phyloP scores from a whole-genome alignment of 2,113 vertebrate genomes.

The Chaenogobius annularis region DNA sequence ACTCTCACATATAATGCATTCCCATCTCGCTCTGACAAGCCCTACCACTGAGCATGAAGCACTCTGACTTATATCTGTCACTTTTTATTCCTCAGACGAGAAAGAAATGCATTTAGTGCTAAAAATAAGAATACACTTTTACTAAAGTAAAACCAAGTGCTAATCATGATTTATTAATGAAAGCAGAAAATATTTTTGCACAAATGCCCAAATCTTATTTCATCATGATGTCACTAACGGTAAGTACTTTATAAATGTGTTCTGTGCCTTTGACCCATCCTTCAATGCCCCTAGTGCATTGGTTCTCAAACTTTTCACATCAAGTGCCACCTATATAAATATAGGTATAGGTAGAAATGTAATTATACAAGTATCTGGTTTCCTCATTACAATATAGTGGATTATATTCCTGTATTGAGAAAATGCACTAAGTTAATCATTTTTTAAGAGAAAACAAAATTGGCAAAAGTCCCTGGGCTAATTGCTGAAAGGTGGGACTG shows the following conservation, averaged over 20 bases:
- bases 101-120: not conserved
- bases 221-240: no score
- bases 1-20: slow-evolving; percentile 71
- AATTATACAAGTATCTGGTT: no score
- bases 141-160: not conserved
- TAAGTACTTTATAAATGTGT: not conserved
- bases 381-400: slow-evolving; percentile 20
- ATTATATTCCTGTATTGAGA: not conserved
- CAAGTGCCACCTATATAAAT: no score
- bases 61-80: slow-evolving; percentile 24
- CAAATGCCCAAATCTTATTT: no score
- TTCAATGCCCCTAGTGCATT: not conserved
- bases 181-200: no score
- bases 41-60: slow-evolving; percentile 39
- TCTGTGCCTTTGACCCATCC: not conserved
- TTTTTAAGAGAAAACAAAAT: slow-evolving; percentile 28
- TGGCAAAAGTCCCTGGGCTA: slow-evolving; percentile 13
- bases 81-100: not conserved
- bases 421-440: slow-evolving; percentile 16
- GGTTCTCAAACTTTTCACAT: no score
- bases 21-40: slow-evolving; percentile 67
- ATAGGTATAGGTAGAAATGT: not conserved
- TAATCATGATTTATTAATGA: not conserved
- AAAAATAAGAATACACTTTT: not conserved
- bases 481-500: slow-evolving; percentile 23